These are phyloP conservation scores for Nyctibius bracteatus DNA, from an alignment of 2,113 vertebrate species.

Conservation along the genomic window DNA sequence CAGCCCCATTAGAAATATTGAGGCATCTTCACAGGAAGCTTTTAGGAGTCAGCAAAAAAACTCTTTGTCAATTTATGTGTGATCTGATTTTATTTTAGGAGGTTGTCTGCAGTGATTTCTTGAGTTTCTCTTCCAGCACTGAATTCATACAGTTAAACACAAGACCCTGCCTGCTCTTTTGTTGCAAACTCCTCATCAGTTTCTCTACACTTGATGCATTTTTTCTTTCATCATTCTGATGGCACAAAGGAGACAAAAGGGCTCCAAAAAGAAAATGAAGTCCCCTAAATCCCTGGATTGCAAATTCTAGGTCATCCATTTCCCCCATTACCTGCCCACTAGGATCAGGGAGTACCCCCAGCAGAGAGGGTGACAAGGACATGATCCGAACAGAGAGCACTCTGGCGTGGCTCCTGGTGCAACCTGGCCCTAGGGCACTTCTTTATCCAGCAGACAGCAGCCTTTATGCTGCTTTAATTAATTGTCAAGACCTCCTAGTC, in stretches of 20 bases:
- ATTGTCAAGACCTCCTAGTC: background rate
- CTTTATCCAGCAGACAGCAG: background rate
- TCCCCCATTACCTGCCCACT: background rate
- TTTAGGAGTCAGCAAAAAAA: background rate
- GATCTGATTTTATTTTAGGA: background rate
- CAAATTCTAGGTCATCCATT: background rate
- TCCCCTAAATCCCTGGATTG: rapidly evolving
- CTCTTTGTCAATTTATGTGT: rapidly evolving
- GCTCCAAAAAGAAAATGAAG: background rate
- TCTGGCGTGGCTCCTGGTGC: background rate
- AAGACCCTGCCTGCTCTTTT: background rate
- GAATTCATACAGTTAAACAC: background rate
- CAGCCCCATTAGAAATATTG: background rate
- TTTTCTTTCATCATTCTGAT: background rate
- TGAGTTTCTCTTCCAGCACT: background rate
- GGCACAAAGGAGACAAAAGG: background rate
- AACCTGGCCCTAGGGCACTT: too few species aligned
- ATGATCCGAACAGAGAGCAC: background rate
- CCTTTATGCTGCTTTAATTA: background rate
- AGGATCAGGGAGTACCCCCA: background rate
- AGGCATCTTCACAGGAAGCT: background rate
- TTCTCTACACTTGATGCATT: background rate
- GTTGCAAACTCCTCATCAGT: background rate
- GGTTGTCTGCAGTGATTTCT: rapidly evolving
- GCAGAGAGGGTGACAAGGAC: background rate